These are phyloP conservation scores for Drosophila arawakana DNA, from an alignment of 1,140 invertebrate genomes.

Conservation along the genomic window DNA sequence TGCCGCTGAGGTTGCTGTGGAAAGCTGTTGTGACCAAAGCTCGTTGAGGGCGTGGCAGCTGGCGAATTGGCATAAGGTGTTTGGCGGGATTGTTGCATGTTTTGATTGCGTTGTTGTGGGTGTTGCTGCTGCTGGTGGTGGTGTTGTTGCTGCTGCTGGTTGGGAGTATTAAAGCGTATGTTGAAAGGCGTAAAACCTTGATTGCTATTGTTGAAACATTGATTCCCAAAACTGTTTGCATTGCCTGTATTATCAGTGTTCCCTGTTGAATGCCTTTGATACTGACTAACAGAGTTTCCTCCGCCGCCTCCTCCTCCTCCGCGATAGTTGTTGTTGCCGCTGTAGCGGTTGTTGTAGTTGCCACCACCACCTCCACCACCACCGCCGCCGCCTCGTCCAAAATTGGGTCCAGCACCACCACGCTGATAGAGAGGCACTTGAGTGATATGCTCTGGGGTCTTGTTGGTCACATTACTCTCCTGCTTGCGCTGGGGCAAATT, in stretches of 20 bases:
- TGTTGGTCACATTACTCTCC: constrained; percentile 46
- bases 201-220: constrained; percentile 46
- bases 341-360: constrained; percentile 84
- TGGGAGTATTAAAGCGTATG: constrained; percentile 70
- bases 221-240: constrained; percentile 49
- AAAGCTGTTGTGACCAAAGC: constrained; percentile 38
- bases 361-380: constrained; percentile 65
- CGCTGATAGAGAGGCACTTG: constrained; percentile 88
- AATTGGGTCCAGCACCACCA: constrained; percentile 84
- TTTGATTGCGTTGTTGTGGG: constrained; percentile 46
- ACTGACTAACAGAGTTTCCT: constrained; percentile 62
- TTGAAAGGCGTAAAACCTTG: constrained; percentile 71
- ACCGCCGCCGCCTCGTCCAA: constrained; percentile 72
- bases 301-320: constrained; percentile 77
- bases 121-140: constrained; percentile 76
- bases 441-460: constrained; percentile 66
- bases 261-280: constrained; percentile 54
- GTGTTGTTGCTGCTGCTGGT: constrained; percentile 84
- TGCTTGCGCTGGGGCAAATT: constrained; percentile 54
- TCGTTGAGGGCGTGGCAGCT: not conserved
- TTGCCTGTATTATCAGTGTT: constrained; percentile 4
- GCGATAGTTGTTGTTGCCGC: constrained; percentile 77
- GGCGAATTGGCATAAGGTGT: constrained; percentile 7
- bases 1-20: constrained; percentile 44
- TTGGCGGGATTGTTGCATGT: constrained; percentile 19